Evolutionary conservation across 2,888 invertebrate genomes (phyloP), one percentile per base, ranked within the genome.

Genomic region (Mechanitis mazaeus): DNA sequence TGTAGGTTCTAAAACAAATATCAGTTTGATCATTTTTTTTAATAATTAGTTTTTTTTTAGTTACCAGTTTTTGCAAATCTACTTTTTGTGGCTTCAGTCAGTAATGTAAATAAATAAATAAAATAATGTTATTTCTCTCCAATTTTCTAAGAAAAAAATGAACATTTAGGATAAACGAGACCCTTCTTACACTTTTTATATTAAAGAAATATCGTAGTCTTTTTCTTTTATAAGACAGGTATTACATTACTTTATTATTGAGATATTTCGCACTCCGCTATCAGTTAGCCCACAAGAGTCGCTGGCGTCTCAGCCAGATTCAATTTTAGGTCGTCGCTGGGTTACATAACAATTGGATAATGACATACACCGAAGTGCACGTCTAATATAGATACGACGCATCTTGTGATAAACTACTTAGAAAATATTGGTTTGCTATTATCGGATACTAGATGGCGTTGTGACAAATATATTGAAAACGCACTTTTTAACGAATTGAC

Each of bases 281-380:
- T 33, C 54, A 64, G 55, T 63, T 31, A 6, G 50, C 11, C 60
- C 45, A 35, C 47, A 28, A n/a, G 55, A 20, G 46, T 50, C 54
- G 54, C 57, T 54, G 45, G 58, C 59, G 58, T 65, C 65, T 71
- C 71, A 73, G 74, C 75, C 77, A 76, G 77, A 78, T 81, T 76
- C 71, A 75, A 75, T 85, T 82, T 80, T 83, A 83, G 84, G 81
- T 83, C 83, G 78, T 73, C 80, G 80, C 69, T 72, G 71, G 64
- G 80, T 84, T 84, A 83, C 77, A 80, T 83, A 83, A 85, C 84
- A 85, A 85, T 85, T 86, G 85, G 79, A 85, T 85, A 85, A 86
- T 83, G 78, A 75, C 66, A 66, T 64, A 62, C 65, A 64, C 57
- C 50, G 55, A 61, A 57, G 55, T 64, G 67, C 59, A 57, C 50